These are phyloP conservation scores for Passerculus sandwichensis DNA, from an alignment of 2,797 vertebrate genomes.

Conservation along the genomic window DNA sequence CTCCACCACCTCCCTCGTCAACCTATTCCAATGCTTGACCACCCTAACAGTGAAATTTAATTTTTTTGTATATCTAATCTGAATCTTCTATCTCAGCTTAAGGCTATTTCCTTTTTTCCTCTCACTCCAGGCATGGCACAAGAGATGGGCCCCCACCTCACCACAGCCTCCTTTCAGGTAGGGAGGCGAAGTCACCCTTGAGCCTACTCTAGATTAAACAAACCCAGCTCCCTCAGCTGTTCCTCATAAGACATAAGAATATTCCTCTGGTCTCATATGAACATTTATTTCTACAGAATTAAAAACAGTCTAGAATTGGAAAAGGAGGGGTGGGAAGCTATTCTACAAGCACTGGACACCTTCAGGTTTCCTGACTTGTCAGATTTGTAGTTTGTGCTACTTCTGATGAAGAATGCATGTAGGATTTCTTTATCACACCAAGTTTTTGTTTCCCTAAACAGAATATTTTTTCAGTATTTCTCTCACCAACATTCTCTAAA, in stretches of 20 bases:
- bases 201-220: background rate
- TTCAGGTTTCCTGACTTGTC: background rate
- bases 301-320: background rate
- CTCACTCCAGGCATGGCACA: background rate
- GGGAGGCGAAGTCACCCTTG: rapidly evolving
- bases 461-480: background rate
- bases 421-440: background rate
- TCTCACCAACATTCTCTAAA: background rate
- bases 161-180: background rate
- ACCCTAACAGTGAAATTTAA: background rate
- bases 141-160: background rate
- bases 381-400: background rate
- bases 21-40: background rate
- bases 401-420: background rate
- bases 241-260: background rate
- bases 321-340: background rate
- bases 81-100: background rate
- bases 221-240: background rate
- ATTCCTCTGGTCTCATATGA: background rate
- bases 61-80: background rate
- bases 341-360: background rate
- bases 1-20: background rate
- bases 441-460: background rate
- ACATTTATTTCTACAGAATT: background rate
- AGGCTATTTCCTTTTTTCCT: background rate